A percentile compares a stretch with the other conserved stretches of the same genome.
Conservation (phyloP, 2,797 vertebrate genomes). For the Rhabdomys pumilio region DNA sequence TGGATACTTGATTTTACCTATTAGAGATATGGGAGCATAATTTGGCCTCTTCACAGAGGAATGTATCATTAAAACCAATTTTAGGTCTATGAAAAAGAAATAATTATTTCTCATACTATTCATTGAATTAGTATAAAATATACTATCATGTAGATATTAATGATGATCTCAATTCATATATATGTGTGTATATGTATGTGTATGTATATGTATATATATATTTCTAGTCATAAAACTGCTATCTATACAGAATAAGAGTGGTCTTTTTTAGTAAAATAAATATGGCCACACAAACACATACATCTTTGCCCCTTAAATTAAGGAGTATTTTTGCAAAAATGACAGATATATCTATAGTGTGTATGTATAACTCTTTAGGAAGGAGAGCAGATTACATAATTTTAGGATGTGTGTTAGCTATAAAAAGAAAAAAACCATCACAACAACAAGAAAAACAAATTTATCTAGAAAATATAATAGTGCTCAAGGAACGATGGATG, state of each 20-base stretch:
- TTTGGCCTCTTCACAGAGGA: background rate
- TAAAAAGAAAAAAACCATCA: background rate
- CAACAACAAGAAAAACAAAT: background rate
- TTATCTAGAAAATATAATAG: background rate
- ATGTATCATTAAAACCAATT: constrained; percentile 52
- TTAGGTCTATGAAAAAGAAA: constrained; percentile 1
- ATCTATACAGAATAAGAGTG: background rate
- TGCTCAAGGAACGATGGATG: background rate
- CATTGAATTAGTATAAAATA: background rate
- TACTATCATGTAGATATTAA: constrained; percentile 45
- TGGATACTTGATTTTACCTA: constrained; percentile 34
- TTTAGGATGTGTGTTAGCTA: constrained; percentile 7
- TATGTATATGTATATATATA: background rate
- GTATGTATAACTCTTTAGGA: background rate
- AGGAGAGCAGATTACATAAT: background rate
- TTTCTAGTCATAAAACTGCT: background rate
- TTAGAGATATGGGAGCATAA: background rate
- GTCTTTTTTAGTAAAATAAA: background rate
- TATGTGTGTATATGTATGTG: background rate
- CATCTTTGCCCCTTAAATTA: background rate
- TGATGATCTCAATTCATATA: background rate
- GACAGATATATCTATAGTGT: background rate
- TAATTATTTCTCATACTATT: constrained; percentile 40
- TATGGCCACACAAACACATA: background rate
- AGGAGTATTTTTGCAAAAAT: background rate